Evolutionary conservation across 2,113 vertebrate genomes (phyloP).

Genomic region (Desmodus rotundus): DNA sequence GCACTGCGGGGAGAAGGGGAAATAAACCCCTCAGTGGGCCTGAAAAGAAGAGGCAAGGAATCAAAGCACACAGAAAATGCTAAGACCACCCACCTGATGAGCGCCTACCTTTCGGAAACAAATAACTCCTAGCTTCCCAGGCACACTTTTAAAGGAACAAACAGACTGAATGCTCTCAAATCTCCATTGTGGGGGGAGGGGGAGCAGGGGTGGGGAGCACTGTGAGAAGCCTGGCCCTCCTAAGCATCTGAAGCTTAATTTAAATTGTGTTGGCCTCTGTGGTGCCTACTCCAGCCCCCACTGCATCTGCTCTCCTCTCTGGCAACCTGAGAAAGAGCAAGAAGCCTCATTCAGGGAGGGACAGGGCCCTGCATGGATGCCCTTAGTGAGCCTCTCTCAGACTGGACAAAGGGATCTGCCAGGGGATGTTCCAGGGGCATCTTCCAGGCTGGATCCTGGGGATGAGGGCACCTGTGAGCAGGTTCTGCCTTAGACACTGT

Average conservation of each 20-base stretch:
- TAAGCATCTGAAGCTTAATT: conserved; percentile 30
- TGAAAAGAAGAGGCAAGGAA: conserved; percentile 69
- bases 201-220: not conserved
- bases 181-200: not conserved
- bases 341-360: conserved; percentile 18
- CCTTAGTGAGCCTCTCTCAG: not conserved
- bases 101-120: conserved; percentile 65
- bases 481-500: not conserved
- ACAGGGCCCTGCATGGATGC: not conserved
- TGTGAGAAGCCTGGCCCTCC: conserved; percentile 13
- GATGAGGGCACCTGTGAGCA: not conserved
- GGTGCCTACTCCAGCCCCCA: not conserved
- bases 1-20: conserved; percentile 47
- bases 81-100: conserved; percentile 73
- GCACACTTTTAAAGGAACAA: conserved; percentile 39
- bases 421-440: not conserved
- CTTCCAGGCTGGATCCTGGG: not conserved
- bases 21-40: conserved; percentile 62
- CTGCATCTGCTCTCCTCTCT: not conserved
- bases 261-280: conserved; percentile 9
- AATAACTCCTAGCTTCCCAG: conserved; percentile 57
- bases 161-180: conserved; percentile 38
- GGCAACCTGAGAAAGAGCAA: not conserved
- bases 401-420: not conserved
- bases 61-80: conserved; percentile 62